Evolutionary conservation across 2,888 invertebrate species (phyloP).

Genomic region (Chaetogeoica ovagalla): DNA sequence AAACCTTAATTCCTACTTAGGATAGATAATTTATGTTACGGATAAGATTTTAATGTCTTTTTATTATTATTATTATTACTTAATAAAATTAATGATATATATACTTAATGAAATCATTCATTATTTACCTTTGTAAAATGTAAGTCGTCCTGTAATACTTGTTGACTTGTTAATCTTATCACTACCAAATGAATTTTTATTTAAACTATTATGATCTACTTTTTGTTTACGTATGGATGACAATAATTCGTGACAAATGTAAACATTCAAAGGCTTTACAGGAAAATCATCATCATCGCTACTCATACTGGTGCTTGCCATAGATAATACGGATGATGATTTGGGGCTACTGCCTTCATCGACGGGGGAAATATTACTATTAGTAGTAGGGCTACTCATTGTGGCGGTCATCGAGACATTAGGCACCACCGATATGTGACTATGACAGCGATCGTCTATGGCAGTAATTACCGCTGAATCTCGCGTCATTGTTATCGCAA

Average conservation of each 20-base stretch:
- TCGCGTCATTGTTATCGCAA: constrained; percentile 26
- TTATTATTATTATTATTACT: no score
- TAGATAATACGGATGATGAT: constrained; percentile 14
- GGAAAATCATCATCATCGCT: constrained; percentile 30
- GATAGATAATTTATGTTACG: no score
- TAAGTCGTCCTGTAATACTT: constrained; percentile 31
- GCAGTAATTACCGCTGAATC: constrained; percentile 30
- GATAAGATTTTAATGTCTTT: no score
- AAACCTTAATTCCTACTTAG: no score
- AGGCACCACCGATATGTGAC: constrained; percentile 15
- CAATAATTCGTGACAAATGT: not conserved
- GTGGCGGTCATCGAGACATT: not conserved
- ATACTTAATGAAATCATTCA: no score
- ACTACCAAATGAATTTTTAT: constrained; percentile 6
- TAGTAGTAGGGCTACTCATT: not conserved
- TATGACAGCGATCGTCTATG: constrained; percentile 32
- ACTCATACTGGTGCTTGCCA: not conserved
- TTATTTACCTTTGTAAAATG: constrained; percentile 38
- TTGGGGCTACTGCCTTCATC: constrained; percentile 14
- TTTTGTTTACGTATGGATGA: not conserved
- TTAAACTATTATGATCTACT: not conserved
- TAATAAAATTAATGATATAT: no score
- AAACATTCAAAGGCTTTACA: not conserved
- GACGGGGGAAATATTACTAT: not conserved
- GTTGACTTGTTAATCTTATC: not conserved